Percentiles rank a stretch among this genome's conserved stretches.
Conservation (phyloP, 35 echinoderm and acorn worm genomes). For the Chiridota heheva region DNA sequence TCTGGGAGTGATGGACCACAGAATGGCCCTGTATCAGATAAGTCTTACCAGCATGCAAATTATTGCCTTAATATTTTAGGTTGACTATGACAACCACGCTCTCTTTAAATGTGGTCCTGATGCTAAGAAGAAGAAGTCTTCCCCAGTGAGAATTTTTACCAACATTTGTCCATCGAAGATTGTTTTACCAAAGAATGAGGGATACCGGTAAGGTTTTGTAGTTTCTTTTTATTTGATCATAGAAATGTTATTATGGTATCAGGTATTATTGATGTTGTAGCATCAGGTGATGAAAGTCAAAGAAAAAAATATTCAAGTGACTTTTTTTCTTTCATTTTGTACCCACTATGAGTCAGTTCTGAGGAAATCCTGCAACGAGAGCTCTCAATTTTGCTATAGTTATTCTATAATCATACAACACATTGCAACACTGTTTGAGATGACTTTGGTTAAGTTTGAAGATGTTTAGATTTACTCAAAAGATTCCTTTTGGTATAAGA, state of each 20-base stretch:
- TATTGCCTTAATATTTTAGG: too few relatives aligned
- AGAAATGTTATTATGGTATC: background rate
- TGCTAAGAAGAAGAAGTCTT: constrained; percentile 80
- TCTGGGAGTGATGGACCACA: too few relatives aligned
- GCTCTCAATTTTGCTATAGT: background rate
- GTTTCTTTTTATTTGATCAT: background rate
- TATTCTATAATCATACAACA: too few relatives aligned
- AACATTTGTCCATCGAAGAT: constrained; percentile 69
- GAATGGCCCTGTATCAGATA: too few relatives aligned
- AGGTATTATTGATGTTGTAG: background rate
- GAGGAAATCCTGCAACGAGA: background rate
- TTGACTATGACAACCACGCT: constrained; percentile 90
- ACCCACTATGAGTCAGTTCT: background rate
- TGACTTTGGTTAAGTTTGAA: too few relatives aligned
- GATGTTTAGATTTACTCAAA: too few relatives aligned
- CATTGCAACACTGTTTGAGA: too few relatives aligned
- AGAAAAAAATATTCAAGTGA: background rate
- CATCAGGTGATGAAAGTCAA: background rate
- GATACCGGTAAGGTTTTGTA: constrained; percentile 70
- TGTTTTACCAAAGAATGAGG: constrained; percentile 64
- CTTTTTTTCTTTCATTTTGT: background rate
- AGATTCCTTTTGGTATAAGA: too few relatives aligned
- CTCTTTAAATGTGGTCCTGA: constrained; percentile 66
- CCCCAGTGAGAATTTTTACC: constrained; percentile 91
- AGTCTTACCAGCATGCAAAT: too few relatives aligned